Percentiles rank a stretch among this genome's conserved stretches.
Evolutionary conservation across 2,888 invertebrate genomes (phyloP).

Genomic region (Drosophila algonquin): DNA sequence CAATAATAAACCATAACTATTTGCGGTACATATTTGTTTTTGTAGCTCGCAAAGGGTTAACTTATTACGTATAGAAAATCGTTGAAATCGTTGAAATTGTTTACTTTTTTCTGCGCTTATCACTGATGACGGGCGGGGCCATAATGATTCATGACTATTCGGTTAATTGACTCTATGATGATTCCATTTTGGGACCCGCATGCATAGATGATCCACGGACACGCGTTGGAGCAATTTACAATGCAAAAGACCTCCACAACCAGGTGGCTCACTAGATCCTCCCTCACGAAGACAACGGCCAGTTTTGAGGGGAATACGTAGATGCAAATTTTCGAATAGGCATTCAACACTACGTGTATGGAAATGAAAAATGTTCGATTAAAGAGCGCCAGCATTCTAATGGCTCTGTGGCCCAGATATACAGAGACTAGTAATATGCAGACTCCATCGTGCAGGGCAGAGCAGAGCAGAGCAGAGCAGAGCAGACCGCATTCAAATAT

Average conservation of each 20-base stretch:
- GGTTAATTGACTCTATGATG: slow-evolving; percentile 46
- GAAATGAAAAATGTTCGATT: neutral
- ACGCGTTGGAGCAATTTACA: slow-evolving; percentile 27
- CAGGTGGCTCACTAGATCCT: slow-evolving; percentile 14
- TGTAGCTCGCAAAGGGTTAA: too few species aligned
- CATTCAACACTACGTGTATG: neutral
- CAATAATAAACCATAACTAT: too few species aligned
- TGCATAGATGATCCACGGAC: slow-evolving; percentile 2
- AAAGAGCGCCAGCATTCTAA: too few species aligned
- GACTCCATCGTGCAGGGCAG: neutral
- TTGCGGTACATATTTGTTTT: too few species aligned
- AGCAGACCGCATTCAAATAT: slow-evolving; percentile 10
- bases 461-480: neutral
- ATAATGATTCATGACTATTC: slow-evolving; percentile 5
- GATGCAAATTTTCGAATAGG: neutral
- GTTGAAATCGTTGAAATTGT: too few species aligned
- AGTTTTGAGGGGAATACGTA: neutral
- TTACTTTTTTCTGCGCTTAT: too few species aligned
- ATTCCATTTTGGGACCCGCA: slow-evolving; percentile 33
- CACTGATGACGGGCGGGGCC: too few species aligned
- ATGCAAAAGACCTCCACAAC: slow-evolving; percentile 20
- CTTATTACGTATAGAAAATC: too few species aligned
- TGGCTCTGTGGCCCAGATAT: neutral
- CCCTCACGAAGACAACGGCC: neutral
- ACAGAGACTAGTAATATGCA: neutral